phyloP scores from a whole-genome alignment of 2,113 vertebrate genomes.

The Coptodon bakossiorum region DNA sequence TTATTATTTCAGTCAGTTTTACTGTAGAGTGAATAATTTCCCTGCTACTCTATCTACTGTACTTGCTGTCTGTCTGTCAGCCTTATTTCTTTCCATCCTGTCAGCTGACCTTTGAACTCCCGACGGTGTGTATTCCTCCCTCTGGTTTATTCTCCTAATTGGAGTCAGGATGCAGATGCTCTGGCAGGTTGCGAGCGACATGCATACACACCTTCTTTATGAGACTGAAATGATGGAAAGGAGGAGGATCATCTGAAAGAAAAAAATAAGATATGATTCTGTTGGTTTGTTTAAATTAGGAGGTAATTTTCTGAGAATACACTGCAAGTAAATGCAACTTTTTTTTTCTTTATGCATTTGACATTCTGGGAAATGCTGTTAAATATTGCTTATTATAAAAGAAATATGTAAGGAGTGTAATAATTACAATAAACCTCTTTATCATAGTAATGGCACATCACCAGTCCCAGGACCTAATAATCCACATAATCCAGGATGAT shows the following conservation, averaged over 20 bases:
- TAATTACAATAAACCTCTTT: conserved; percentile 3
- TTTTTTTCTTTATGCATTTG: not conserved
- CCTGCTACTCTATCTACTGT: conserved; percentile 32
- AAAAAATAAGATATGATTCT: not conserved
- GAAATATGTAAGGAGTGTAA: not conserved
- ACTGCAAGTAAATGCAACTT: not conserved
- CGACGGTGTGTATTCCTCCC: conserved; percentile 45
- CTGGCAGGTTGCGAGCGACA: conserved; percentile 30
- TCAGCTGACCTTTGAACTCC: conserved; percentile 65
- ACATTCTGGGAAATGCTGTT: not conserved
- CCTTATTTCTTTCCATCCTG: conserved; percentile 48
- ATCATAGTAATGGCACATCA: conserved; percentile 50
- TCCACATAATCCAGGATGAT: not conserved
- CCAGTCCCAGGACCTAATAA: conserved; percentile 18
- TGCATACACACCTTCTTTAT: not conserved
- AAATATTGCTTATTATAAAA: not conserved
- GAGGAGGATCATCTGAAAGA: not conserved
- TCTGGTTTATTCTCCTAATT: conserved; percentile 67
- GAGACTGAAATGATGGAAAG: not conserved
- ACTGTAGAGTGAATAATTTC: conserved; percentile 4
- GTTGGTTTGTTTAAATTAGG: not conserved
- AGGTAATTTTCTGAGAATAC: not conserved
- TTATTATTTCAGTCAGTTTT: conserved; percentile 43
- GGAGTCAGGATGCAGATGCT: conserved; percentile 65
- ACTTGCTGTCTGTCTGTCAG: conserved; percentile 21